These are phyloP conservation scores for Florisuga fusca DNA, from an alignment of 2,797 vertebrate genomes.

Conservation along the genomic window DNA sequence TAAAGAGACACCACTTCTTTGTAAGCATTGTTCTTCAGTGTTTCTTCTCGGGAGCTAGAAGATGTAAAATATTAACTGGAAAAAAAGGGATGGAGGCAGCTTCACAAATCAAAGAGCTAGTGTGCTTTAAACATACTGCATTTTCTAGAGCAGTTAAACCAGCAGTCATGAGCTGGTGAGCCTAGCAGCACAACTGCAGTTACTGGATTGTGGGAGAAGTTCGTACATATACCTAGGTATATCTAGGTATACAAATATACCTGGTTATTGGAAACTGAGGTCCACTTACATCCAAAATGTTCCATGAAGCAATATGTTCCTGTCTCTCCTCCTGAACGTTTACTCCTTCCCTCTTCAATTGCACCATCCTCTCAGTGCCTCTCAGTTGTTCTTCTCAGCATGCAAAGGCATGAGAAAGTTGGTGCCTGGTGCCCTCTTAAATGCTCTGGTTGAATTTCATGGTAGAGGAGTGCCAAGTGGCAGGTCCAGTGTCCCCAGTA, in stretches of 20 bases:
- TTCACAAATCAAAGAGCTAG: background rate
- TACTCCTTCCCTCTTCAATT: background rate
- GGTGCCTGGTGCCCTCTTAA: accelerated
- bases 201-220: background rate
- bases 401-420: accelerated
- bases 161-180: background rate
- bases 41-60: background rate
- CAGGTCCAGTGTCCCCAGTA: background rate
- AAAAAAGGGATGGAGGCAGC: background rate
- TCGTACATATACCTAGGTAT: background rate
- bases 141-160: background rate
- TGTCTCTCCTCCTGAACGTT: background rate
- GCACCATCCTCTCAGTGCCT: background rate
- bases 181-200: background rate
- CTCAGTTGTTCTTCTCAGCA: background rate
- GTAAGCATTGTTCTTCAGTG: background rate
- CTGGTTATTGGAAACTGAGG: background rate
- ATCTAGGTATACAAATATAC: background rate
- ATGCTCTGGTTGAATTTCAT: background rate
- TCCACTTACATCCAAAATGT: background rate
- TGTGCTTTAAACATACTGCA: background rate
- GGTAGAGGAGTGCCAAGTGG: background rate
- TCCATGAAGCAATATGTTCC: background rate
- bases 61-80: background rate
- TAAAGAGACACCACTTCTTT: background rate